Base-by-base conservation (phyloP, 2,888 invertebrate genomes). In the Drosophila paramelanica region DNA sequence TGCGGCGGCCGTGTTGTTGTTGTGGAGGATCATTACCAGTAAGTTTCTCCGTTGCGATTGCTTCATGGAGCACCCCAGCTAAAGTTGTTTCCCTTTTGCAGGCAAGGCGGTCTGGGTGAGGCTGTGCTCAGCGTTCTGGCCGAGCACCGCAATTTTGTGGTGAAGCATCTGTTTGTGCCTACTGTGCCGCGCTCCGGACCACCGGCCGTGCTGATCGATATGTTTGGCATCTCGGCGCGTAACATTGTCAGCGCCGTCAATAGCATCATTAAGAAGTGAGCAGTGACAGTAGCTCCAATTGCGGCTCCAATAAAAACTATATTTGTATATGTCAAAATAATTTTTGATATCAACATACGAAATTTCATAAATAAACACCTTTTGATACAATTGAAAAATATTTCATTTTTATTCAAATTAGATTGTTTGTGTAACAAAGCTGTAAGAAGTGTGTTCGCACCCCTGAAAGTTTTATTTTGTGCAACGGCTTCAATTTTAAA, bases 21-120 rank as follows among this genome's bases (percentile, higher is more conserved):
- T 38, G 98, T 99, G 0, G 99, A 99, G 92, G 99, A 99, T 92
- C 99, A 99, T 93, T 99, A 99, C 92, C 95, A 96, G 76, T 97
- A 97, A 92, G 98, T 96, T 25, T 3, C 13, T 13, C 2, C 33
- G 13, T 36, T 36, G 1, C 11, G 33, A 3, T 5, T 36, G 36
- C 13, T 36, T 13, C 11, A 13, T 36, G 3, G 11, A 36, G 36
- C 5, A 5, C 13, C 36, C 10, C 45, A 14, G 23, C 25, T 41
- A 36, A 71, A 58, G 20, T 31, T 1, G 8, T 27, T 20, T 41
- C 11, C 14, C 6, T 7, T 0, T 27, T 79, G 58, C 73, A 90
- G 90, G 62, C 92, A 92, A 95, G 97, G 99, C 73, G 99, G 99
- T 55, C 91, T 99, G 59, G 99, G 99, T 68, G 99, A 99, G 92